Percentiles rank a stretch among this genome's conserved stretches.
Evolutionary conservation across 2,888 invertebrate species (phyloP).

Genomic region (Leptogaster cylindrica): DNA sequence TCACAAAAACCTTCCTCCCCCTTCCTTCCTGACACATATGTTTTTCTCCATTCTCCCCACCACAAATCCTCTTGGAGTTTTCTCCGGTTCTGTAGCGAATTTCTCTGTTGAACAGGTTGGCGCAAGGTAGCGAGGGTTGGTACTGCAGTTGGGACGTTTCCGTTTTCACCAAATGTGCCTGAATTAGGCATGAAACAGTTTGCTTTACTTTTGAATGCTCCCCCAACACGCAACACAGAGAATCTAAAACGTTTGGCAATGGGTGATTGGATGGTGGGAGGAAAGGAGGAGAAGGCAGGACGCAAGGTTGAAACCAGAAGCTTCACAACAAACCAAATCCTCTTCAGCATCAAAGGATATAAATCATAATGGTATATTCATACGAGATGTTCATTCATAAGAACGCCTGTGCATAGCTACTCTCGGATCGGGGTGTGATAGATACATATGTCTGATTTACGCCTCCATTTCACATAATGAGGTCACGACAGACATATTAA

Average conservation of each 20-base stretch:
- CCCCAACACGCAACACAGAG: conserved; percentile 34
- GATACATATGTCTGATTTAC: neutral
- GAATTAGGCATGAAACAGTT: conserved; percentile 44
- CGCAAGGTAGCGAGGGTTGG: no score
- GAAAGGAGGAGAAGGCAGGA: neutral
- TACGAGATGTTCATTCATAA: conserved; percentile 30
- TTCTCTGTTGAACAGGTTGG: no score
- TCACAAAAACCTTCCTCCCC: conserved; percentile 13
- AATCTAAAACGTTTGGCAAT: neutral
- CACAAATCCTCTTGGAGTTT: neutral
- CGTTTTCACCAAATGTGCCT: neutral
- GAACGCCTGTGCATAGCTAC: neutral
- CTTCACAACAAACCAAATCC: neutral
- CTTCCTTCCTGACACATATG: neutral
- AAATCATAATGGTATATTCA: conserved; percentile 23
- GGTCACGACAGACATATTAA: conserved; percentile 2
- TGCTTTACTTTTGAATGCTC: conserved; percentile 42
- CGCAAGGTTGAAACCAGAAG: neutral
- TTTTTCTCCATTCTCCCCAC: conserved; percentile 6
- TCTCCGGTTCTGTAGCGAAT: conserved; percentile 1
- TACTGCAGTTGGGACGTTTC: neutral
- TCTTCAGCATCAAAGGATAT: conserved; percentile 10
- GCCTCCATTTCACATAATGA: neutral
- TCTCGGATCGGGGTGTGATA: neutral
- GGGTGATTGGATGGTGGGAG: no score